Conservation (phyloP, 1,140 invertebrate genomes). For the Chrysomallon squamiferum region DNA sequence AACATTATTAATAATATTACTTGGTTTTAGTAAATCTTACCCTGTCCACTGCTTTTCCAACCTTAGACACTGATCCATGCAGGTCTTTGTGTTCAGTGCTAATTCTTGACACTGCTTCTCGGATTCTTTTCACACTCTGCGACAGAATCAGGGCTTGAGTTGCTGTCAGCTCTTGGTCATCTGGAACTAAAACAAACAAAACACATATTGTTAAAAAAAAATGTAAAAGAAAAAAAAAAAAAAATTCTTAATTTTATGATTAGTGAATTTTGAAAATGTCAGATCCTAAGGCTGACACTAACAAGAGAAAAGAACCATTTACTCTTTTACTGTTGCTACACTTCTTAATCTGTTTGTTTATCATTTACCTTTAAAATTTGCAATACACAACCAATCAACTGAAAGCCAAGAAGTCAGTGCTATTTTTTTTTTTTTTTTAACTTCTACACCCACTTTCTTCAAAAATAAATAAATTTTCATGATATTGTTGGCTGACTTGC, state of each 20-base stretch:
- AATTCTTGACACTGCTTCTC: constrained; percentile 50
- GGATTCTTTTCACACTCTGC: constrained; percentile 55
- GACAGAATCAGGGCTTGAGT: constrained; percentile 53
- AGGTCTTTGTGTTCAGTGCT: constrained; percentile 73
- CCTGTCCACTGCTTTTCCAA: constrained; percentile 94
- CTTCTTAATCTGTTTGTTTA: too few relatives aligned
- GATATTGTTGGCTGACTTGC: too few relatives aligned
- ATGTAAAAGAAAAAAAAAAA: not conserved
- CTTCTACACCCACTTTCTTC: too few relatives aligned
- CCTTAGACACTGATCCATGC: constrained; percentile 92
- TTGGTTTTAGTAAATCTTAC: too few relatives aligned
- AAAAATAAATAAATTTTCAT: too few relatives aligned
- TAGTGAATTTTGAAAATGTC: not conserved
- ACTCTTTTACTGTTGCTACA: not conserved
- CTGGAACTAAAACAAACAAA: constrained; percentile 16
- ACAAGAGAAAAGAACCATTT: not conserved
- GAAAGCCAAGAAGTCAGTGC: too few relatives aligned
- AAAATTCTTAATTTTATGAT: not conserved
- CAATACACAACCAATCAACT: too few relatives aligned
- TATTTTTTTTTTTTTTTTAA: too few relatives aligned
- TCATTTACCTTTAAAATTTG: too few relatives aligned
- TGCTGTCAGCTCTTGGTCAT: constrained; percentile 45
- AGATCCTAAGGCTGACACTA: not conserved
- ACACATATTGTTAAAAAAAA: not conserved
- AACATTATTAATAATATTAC: too few relatives aligned